These are phyloP conservation scores for Melanophora roralis DNA, from an alignment of 2,888 invertebrate genomes.

Conservation along the genomic window DNA sequence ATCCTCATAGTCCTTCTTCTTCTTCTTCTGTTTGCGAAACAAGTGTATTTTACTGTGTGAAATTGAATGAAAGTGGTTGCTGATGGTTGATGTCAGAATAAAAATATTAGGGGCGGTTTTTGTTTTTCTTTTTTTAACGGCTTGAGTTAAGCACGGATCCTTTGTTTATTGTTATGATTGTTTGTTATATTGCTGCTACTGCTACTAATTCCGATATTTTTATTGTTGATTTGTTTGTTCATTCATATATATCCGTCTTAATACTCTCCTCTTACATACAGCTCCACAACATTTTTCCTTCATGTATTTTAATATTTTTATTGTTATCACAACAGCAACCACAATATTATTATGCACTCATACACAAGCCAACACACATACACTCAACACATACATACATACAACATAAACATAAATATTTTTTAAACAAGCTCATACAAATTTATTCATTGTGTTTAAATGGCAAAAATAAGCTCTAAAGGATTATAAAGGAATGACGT, in stretches of 20 bases:
- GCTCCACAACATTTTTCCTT: background rate
- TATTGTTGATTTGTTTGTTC: conserved; percentile 57
- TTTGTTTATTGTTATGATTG: conserved; percentile 62
- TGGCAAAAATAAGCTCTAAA: conserved; percentile 59
- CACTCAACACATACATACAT: conserved; percentile 16
- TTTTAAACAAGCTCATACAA: background rate
- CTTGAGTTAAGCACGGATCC: conserved; percentile 51
- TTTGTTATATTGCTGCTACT: conserved; percentile 50
- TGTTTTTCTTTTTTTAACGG: conserved; percentile 31
- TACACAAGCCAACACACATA: conserved; percentile 7
- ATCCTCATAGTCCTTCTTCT: no score
- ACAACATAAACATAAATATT: conserved; percentile 13
- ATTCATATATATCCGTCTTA: conserved; percentile 48
- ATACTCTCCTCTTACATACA: conserved; percentile 20
- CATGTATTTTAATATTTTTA: conserved; percentile 23
- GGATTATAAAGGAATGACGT: conserved; percentile 62
- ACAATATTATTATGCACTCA: background rate
- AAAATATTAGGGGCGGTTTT: conserved; percentile 51
- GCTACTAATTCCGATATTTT: conserved; percentile 31
- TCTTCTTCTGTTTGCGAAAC: conserved; percentile 1
- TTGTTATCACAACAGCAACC: conserved; percentile 28
- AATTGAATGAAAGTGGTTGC: conserved; percentile 24
- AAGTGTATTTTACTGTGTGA: conserved; percentile 40
- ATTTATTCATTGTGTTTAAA: conserved; percentile 41
- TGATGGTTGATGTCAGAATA: conserved; percentile 19